A percentile compares a stretch with the other conserved stretches of the same genome.
phyloP scores from a whole-genome alignment of 2,888 invertebrate genomes.

The Tillus elongatus region DNA sequence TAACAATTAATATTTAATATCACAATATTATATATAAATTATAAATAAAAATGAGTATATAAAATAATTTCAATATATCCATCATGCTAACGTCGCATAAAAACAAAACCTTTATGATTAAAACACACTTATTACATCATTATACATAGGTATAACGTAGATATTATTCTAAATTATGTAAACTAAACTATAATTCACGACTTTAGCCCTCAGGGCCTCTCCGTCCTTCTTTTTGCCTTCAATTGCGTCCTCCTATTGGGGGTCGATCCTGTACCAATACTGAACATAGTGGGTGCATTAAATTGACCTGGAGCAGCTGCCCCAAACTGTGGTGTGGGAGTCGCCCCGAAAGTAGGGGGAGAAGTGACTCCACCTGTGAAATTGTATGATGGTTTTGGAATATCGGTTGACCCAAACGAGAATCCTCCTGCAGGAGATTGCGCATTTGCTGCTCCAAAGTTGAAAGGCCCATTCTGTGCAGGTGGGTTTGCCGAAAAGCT shows the following conservation, averaged over 20 bases:
- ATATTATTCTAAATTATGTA: not conserved
- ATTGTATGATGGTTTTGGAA: constrained; percentile 13
- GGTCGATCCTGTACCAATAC: constrained; percentile 13
- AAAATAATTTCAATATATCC: not conserved
- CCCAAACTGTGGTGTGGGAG: constrained; percentile 4
- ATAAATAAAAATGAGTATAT: not conserved
- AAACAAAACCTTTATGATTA: constrained; percentile 5
- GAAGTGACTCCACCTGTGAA: constrained; percentile 10
- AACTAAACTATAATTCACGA: not conserved
- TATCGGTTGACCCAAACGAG: constrained; percentile 11
- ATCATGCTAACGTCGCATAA: not conserved
- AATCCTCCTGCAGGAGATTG: constrained; percentile 11
- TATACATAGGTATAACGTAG: not conserved
- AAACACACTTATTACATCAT: constrained; percentile 1
- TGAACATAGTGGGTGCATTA: constrained; percentile 13
- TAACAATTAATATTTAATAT: constrained; percentile 1
- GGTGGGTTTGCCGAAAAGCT: not conserved
- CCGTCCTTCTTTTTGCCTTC: constrained; percentile 15
- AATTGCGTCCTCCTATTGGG: constrained; percentile 10
- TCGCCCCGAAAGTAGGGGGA: constrained; percentile 3
- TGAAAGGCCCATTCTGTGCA: constrained; percentile 9
- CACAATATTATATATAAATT: not conserved
- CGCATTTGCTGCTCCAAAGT: constrained; percentile 8
- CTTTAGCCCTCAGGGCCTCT: too few relatives aligned
- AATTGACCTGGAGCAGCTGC: constrained; percentile 2